A percentile compares a stretch with the other conserved stretches of the same genome.
Conservation (phyloP, 2,113 vertebrate genomes). For the Clarias magur region DNA sequence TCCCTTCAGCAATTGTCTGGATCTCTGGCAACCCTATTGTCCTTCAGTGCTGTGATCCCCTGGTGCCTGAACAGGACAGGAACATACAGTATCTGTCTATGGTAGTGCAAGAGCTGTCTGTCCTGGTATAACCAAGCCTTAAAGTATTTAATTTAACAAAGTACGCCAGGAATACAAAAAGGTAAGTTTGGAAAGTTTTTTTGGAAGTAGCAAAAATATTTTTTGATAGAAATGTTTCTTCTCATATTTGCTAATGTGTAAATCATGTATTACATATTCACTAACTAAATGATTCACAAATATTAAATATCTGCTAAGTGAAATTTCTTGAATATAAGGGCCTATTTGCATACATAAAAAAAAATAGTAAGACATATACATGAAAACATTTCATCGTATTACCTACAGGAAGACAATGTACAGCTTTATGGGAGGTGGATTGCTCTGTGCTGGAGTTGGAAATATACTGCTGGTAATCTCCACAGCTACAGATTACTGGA, state of each 20-base stretch:
- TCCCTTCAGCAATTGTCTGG: constrained; percentile 74
- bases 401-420: constrained; percentile 71
- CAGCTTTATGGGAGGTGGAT: constrained; percentile 81
- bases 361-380: background rate
- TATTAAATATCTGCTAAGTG: background rate
- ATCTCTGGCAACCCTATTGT: constrained; percentile 65
- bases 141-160: constrained; percentile 40
- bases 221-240: background rate
- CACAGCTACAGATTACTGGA: constrained; percentile 80
- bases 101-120: constrained; percentile 47
- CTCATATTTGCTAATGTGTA: background rate
- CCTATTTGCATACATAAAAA: background rate
- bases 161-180: constrained; percentile 44
- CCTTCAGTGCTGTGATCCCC: constrained; percentile 57
- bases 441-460: constrained; percentile 77
- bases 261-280: too few species aligned
- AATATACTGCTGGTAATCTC: constrained; percentile 79
- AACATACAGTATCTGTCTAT: constrained; percentile 64
- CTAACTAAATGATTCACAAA: background rate
- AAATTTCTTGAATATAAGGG: too few species aligned
- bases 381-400: constrained; percentile 45
- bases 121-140: constrained; percentile 64
- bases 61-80: constrained; percentile 66
- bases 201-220: background rate
- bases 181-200: constrained; percentile 58